phyloP scores from a whole-genome alignment of 30 jellyfish, hydroid and myxozoan species.

The Morbakka virulenta region DNA sequence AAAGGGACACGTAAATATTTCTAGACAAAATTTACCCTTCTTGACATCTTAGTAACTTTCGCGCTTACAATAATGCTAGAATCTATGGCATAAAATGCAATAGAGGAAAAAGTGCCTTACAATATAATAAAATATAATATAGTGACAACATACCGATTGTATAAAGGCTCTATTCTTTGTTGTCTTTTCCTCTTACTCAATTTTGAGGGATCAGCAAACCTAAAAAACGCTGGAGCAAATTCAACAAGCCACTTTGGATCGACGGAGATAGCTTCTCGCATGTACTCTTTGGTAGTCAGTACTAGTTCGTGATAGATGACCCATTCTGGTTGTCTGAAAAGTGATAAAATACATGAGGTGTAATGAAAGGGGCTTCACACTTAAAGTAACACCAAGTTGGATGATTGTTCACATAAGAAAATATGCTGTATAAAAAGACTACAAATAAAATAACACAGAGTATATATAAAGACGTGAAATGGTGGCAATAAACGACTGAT shows the following conservation, averaged over 20 bases:
- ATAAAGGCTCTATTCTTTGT: slow-evolving; percentile 95
- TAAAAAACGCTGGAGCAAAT: slow-evolving; percentile 96
- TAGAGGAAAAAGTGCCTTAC: not conserved
- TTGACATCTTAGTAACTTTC: no score
- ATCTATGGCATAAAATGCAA: no score
- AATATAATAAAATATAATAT: not conserved
- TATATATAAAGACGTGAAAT: no score
- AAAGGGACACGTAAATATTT: no score
- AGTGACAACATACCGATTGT: slow-evolving; percentile 61
- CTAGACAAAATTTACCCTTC: no score
- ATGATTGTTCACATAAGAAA: not conserved
- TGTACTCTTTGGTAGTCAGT: slow-evolving; percentile 94
- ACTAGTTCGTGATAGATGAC: slow-evolving; percentile 98
- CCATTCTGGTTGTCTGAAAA: slow-evolving; percentile 98
- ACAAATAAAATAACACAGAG: no score
- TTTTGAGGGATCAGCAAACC: slow-evolving; percentile 91
- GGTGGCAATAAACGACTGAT: no score
- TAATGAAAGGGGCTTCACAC: no score
- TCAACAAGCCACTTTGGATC: slow-evolving; percentile 99
- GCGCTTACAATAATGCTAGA: no score
- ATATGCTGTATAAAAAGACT: not conserved
- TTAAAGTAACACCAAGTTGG: not conserved
- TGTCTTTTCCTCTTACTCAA: slow-evolving; percentile 92
- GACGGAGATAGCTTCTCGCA: slow-evolving; percentile 96
- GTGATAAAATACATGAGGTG: not conserved